These are phyloP conservation scores for Antechinus stuartii DNA, from an alignment of 2,113 vertebrate species.

Conservation along the genomic window DNA sequence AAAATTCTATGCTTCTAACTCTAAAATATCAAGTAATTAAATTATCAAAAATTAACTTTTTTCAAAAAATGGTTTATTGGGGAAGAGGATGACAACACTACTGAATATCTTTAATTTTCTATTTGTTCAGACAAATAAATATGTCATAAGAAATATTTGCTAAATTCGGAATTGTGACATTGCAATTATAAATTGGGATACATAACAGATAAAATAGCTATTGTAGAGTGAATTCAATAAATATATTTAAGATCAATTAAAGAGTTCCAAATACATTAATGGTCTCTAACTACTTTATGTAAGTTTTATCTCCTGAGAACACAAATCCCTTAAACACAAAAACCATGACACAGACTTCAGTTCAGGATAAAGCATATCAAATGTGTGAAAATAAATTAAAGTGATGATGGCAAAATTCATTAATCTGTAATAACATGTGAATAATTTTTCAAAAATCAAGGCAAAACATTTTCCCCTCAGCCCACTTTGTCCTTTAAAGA, in stretches of 20 bases:
- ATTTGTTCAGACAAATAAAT: background rate
- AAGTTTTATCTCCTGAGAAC: no score
- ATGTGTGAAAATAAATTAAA: no score
- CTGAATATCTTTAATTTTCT: no score
- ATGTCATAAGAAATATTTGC: background rate
- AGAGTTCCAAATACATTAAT: background rate
- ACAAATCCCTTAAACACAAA: no score
- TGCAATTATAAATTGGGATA: background rate
- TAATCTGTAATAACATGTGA: no score
- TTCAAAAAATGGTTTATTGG: background rate
- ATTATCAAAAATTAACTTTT: background rate
- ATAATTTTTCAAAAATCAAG: background rate
- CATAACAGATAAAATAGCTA: background rate
- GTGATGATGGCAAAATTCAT: no score
- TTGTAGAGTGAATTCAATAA: background rate
- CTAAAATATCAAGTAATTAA: slow-evolving; percentile 34
- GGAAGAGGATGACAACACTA: no score
- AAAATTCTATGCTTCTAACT: background rate
- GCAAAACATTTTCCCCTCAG: background rate
- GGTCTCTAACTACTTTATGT: background rate
- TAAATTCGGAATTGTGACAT: background rate
- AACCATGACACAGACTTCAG: no score
- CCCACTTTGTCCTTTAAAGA: background rate
- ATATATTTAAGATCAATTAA: background rate
- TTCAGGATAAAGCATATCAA: no score